These are phyloP conservation scores for Pegoplata infirma DNA, from an alignment of 2,888 invertebrate genomes.

Conservation along the genomic window DNA sequence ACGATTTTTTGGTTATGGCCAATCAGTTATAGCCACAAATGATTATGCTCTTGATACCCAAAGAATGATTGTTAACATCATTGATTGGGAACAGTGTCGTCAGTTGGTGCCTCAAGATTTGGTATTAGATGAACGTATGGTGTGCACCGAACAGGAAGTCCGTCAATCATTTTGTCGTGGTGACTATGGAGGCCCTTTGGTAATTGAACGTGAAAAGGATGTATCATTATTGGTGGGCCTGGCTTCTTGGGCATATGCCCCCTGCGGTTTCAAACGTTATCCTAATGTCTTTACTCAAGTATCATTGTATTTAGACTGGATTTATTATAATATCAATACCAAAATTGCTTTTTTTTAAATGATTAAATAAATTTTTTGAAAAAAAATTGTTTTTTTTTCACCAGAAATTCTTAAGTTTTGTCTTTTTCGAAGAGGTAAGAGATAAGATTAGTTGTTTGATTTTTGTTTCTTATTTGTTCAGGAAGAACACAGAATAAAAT, in stretches of 20 bases:
- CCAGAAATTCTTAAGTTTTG: too few relatives aligned
- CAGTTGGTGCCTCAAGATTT: not conserved
- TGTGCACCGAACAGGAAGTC: slow-evolving; percentile 1
- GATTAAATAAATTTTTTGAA: too few relatives aligned
- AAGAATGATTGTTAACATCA: not conserved
- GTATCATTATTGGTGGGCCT: not conserved
- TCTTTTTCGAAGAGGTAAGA: too few relatives aligned
- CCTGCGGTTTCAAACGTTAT: slow-evolving; percentile 9
- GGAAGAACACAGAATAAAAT: too few relatives aligned
- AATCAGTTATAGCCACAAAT: not conserved
- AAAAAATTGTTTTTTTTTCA: too few relatives aligned
- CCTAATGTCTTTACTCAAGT: slow-evolving; percentile 16
- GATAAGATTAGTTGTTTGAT: too few relatives aligned
- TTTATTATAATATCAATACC: too few relatives aligned
- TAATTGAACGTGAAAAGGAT: not conserved
- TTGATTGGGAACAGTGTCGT: slow-evolving; percentile 14
- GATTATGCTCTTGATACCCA: not conserved
- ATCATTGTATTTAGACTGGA: slow-evolving; percentile 16
- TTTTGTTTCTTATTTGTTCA: too few relatives aligned
- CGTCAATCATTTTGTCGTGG: slow-evolving; percentile 15
- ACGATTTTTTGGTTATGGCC: slow-evolving; percentile 6
- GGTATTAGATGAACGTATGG: slow-evolving; percentile 1
- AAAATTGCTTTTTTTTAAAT: too few relatives aligned
- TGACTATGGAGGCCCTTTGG: slow-evolving; percentile 7
- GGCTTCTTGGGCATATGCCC: slow-evolving; percentile 13